Base-by-base conservation (phyloP, 1,140 invertebrate genomes). In the Cephus cinctus region DNA sequence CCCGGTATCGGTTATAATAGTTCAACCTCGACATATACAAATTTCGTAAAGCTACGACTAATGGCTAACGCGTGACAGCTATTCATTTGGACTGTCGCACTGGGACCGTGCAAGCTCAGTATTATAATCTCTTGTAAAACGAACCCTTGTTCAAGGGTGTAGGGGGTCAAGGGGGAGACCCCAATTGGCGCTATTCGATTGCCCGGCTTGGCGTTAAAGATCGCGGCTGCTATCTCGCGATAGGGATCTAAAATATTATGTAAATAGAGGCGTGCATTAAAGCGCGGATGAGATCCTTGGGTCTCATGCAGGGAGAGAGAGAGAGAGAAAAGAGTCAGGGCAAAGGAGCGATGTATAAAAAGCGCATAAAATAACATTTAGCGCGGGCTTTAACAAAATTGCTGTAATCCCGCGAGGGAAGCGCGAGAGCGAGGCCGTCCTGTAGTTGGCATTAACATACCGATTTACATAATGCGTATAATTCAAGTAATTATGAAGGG, bases 401-500 rank as follows among this genome's bases (percentile, higher is more conserved):
- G 73, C 68, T 63, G 68, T 71, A 75, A 76, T 76, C 63, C 61
- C 50, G 12, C 41, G 20, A 50, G 42, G 42, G 27, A 46, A 15
- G 22, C 30, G 41, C 41, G 39, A 36, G 47, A 19, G 25, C 36
- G 16, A 19, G 6, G 35, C 25, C 21, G 32, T 21, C 30, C 50
- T 35, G 22, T 41, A 5, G 14, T 15, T 41, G 20, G 20, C 22
- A 76, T 76, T 76, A 75, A 71, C 73, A 76, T 72, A 72, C 43
- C 61, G 61, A 76, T 76, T 76, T 76, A 67, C 71, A 75, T 75
- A 76, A 76, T 74, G 70, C 67, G 65, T 70, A 74, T 76, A 76
- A 76, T 75, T 75, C 74, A 66, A 74, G 71, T 73, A 75, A 76
- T 76, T 76, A 76, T 74, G 65, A 68, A 67, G 67, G 67, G 66